Evolutionary conservation across 2,797 vertebrate genomes (phyloP).

Genomic region (Sciaenops ocellatus): DNA sequence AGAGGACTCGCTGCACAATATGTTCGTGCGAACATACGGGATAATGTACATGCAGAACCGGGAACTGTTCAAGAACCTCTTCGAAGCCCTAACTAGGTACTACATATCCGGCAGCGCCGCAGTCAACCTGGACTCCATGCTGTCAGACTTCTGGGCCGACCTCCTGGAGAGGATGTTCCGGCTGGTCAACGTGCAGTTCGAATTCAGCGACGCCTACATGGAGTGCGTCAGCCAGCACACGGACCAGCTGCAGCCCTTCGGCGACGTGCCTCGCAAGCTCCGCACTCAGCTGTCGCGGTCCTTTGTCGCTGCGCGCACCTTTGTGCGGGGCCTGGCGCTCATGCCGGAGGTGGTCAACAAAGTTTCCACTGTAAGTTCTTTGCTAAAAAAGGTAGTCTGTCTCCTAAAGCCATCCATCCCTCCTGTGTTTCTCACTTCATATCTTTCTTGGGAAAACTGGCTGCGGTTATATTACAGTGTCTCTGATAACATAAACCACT

Average conservation of each 20-base stretch:
- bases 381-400: not conserved
- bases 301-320: slow-evolving; percentile 93
- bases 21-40: slow-evolving; percentile 97
- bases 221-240: slow-evolving; percentile 96
- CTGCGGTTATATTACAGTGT: slow-evolving; percentile 28
- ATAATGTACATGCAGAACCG: slow-evolving; percentile 96
- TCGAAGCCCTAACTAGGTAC: slow-evolving; percentile 90
- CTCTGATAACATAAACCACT: slow-evolving; percentile 62
- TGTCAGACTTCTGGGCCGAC: slow-evolving; percentile 95
- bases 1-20: slow-evolving; percentile 92
- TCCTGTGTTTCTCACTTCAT: slow-evolving; percentile 35
- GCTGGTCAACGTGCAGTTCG: slow-evolving; percentile 95
- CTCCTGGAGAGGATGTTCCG: slow-evolving; percentile 97
- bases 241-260: slow-evolving; percentile 96
- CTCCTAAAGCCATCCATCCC: not conserved
- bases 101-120: slow-evolving; percentile 86
- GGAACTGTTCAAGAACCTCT: slow-evolving; percentile 96
- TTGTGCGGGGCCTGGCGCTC: slow-evolving; percentile 90
- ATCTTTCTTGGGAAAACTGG: slow-evolving; percentile 37
- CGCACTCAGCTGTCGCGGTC: slow-evolving; percentile 93
- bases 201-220: slow-evolving; percentile 94
- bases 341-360: slow-evolving; percentile 91
- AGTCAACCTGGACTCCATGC: slow-evolving; percentile 94
- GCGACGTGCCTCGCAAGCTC: slow-evolving; percentile 95
- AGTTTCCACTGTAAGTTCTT: slow-evolving; percentile 91